Evolutionary conservation across 2,888 invertebrate species (phyloP), one percentile per base, ranked within the genome.

Genomic region (Colostygia pectinataria): DNA sequence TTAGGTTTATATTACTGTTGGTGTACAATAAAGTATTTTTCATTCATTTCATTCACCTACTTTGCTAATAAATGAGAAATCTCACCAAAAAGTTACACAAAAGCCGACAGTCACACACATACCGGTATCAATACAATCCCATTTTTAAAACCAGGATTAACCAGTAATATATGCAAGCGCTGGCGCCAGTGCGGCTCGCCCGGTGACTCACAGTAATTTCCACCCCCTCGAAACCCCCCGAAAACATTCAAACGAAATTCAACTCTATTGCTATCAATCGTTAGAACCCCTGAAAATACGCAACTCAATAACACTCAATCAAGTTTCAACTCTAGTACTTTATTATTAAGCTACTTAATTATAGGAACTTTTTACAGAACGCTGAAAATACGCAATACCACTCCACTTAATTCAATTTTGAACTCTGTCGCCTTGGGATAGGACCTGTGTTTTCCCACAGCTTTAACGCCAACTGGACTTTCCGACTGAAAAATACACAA

Each of bases 201-300:
- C 12, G 25, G 29, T 57, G 59, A 59, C 53, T 61, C 61, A 61
- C 25, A 33, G 58, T 47, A 40, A 20, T 60, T 55, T 52, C 59
- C 57, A 53, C 25, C 46, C 37, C 36, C 32, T 33, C 33, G 45
- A 42, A 29, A 45, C 36, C 54, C 43, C 5, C 23, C 7, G 8
- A 54, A 58, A 43, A 34, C 34, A 8, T 4, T 28, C 24, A 28
- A 13, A 40, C 23, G 29, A 43, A 31, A 23, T 32, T 45, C 31
- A 45, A 45, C 45, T 33, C 12, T 20, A 20, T 5, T 4, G 20
- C 20, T n/a, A n/a, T n/a, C n/a, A n/a, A n/a, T n/a, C n/a, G n/a
- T n/a, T n/a, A n/a, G n/a, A n/a, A n/a, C n/a, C n/a, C 13, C 13
- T 36, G 14, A 24, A 36, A 5, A n/a, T 10, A 27, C 27, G 12